Evolutionary conservation across 1,140 invertebrate genomes (phyloP), one percentile per base, ranked within the genome.

Genomic region (Ostrea denselamellosa): DNA sequence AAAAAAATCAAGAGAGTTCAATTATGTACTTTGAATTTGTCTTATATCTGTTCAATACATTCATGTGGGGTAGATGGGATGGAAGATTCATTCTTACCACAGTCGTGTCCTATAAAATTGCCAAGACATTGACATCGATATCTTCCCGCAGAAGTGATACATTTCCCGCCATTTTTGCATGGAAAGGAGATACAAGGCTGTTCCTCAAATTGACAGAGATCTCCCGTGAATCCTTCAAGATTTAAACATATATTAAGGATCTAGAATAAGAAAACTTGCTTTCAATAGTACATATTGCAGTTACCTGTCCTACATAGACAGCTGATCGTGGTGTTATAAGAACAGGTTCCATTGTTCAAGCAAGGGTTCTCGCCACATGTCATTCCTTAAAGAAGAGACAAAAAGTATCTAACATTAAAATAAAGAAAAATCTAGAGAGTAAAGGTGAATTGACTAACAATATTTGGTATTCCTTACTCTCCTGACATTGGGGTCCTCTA

Each of bases 131-230:
- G 9, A 17, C 68, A 77, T 28, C 14, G 22, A 25, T 28, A 34
- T 17, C 14, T 14, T 77, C 68, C 68, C 25, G 25, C 14, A 8
- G 14, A 77, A 12, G 68, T 12, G 12, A 9, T 77, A 28, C 68
- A 77, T 34, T 77, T 77, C 25, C 68, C 68, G 22, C 68, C 68
- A 77, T 77, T 77, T 77, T 77, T 77, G 25, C 68, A 77, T 28
- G 68, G 68, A 34, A 77, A 77, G 28, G 22, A 28, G 25, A 25
- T 12, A 2, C 68, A 77, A 10, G 68, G 68, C 28, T 77, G 68
- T 77, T 77, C 68, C 28, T 77, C 68, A 77, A 77, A 77, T 14
- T 77, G 68, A 34, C 68, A 77, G 2, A 77, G 28, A 25, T 28
- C 68, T 12, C 68, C 68, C 9, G 9, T 28, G 28, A 77, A 77